Percentiles rank a stretch among this genome's conserved stretches.
Evolutionary conservation across 2,888 invertebrate species (phyloP).

Genomic region (Siphonodentalium dalli): DNA sequence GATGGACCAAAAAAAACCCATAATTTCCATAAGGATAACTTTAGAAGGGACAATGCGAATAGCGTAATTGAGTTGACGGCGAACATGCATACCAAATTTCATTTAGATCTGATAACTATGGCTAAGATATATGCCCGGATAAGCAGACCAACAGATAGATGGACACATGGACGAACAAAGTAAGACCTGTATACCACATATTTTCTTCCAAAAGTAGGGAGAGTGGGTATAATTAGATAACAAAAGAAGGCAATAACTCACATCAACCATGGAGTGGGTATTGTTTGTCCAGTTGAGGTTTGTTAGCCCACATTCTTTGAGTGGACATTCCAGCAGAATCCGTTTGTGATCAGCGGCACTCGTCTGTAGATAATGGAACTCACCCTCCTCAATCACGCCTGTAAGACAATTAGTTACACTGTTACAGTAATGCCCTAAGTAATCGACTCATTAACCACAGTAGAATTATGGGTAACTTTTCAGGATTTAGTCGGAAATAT

Average conservation of each 20-base stretch:
- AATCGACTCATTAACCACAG: not conserved
- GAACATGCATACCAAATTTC: too few relatives aligned
- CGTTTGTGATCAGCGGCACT: slow-evolving; percentile 46
- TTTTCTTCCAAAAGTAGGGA: too few relatives aligned
- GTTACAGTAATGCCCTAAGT: not conserved
- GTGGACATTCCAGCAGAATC: slow-evolving; percentile 35
- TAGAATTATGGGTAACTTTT: not conserved
- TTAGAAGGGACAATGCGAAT: too few relatives aligned
- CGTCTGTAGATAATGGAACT: slow-evolving; percentile 51
- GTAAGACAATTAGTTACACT: slow-evolving; percentile 15
- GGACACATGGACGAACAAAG: not conserved
- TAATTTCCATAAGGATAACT: too few relatives aligned
- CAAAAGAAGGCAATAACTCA: slow-evolving; percentile 16
- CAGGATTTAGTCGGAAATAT: too few relatives aligned
- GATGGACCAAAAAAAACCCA: too few relatives aligned
- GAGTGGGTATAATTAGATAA: too few relatives aligned
- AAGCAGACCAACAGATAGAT: too few relatives aligned
- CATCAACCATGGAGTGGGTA: slow-evolving; percentile 43
- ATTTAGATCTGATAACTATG: too few relatives aligned
- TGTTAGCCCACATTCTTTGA: slow-evolving; percentile 31
- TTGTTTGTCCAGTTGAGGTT: slow-evolving; percentile 35
- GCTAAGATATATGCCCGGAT: too few relatives aligned
- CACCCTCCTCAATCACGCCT: slow-evolving; percentile 56
- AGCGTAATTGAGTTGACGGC: too few relatives aligned
- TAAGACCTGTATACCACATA: not conserved